Base-by-base conservation (phyloP, 2,113 vertebrate genomes). In the Mormyrus lacerda region DNA sequence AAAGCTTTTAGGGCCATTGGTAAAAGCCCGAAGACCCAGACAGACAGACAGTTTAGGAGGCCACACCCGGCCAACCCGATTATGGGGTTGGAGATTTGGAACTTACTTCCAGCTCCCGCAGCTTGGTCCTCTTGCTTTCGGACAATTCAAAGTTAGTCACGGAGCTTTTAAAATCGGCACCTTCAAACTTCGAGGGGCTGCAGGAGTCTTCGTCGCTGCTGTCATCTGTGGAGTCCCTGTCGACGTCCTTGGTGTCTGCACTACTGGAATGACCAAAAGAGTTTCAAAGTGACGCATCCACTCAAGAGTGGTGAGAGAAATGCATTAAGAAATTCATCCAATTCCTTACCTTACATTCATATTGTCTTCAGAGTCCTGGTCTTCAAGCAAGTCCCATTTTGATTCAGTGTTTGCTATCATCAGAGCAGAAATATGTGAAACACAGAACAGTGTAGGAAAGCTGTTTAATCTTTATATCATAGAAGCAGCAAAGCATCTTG, bases 61-160 rank as follows among this genome's bases (percentile, higher is more conserved):
- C 17, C 19, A 7, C 53, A 21, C 21, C 1, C 31, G 15, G 39
- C 76, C 76, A 39, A 82, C 39, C 27, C 65, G 17, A 69, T 27
- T 69, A 65, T 27, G n/a, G n/a, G 61, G 61, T 11, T 69, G 27
- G 27, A 19, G 21, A 48, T 85, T n/a, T 24, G 82, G 42, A 10
- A 87, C 93, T 93, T 89, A 91, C 96, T 95, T 97, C 96, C 82
- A 96, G 92, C 90, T 96, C 96, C 89, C 96, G 91, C 89, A 97
- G 89, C 87, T 93, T 94, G 69, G 95, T 96, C 91, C 96, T 93
- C 92, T 97, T 96, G 90, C 91, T 94, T 92, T 96, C 96, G 2
- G 95, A 96, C 93, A 96, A 92, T 85, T 96, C 95, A 76, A 96
- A 95, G 88, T 93, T 93, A 91, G 90, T 92, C 51, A 96, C 93